Base-by-base conservation (phyloP, 1,140 invertebrate genomes). In the Plutomurus gul region DNA sequence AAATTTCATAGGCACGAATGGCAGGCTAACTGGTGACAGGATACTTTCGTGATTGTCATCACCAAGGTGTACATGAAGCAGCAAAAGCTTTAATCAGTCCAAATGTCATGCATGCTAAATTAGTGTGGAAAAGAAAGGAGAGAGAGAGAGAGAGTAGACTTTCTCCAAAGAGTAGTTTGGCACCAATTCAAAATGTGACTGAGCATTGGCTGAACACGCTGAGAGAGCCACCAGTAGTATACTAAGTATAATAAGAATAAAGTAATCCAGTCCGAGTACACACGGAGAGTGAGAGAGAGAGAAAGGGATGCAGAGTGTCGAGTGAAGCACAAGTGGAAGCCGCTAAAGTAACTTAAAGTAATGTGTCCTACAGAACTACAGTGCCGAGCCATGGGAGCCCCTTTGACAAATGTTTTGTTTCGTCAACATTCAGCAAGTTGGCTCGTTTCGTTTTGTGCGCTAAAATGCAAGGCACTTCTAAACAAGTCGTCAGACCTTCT, bases 361-460 rank as follows among this genome's bases (percentile, higher is more conserved):
- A 65, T 65, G 56, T 36, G 56, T 27, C 36, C 27, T 65, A 65
- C 10, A 13, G 11, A 30, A 65, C 25, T 65, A 13, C 13, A 33
- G 56, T n/a, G n/a, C n/a, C n/a, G n/a, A 65, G 56, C 56, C 56
- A 33, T 65, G 56, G 56, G 56, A 65, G 56, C 56, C 30, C 56
- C 27, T 36, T 25, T 65, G 56, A 65, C 56, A 65, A 65, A 65
- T 65, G 56, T 65, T 65, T 65, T 65, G 56, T 65, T 65, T 65
- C 56, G 56, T 65, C 56, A 65, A 65, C 56, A 65, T 65, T 65
- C 56, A 65, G 56, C 56, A 65, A 65, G 56, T 65, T 65, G 56
- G 56, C 56, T 65, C 56, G 27, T 65, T 65, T 65, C 56, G 56
- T 30, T n/a, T n/a, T n/a, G 56, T 33, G 56, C 39, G 2, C 27